A percentile compares a stretch with the other conserved stretches of the same genome.
phyloP scores from a whole-genome alignment of 2,797 vertebrate species.

The Oophaga sylvatica region DNA sequence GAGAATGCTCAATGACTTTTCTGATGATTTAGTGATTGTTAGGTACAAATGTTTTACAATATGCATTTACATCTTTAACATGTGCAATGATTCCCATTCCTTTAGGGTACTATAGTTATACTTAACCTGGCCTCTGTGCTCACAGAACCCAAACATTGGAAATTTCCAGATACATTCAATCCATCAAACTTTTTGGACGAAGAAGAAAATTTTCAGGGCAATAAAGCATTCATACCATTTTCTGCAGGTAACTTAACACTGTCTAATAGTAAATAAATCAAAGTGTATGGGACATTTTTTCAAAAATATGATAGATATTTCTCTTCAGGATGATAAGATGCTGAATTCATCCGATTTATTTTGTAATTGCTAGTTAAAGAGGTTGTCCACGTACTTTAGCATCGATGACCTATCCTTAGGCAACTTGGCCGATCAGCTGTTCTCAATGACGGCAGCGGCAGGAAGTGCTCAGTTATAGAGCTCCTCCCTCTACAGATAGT shows the following conservation, averaged over 20 bases:
- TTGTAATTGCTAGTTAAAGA: too few relatives aligned
- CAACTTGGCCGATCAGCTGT: too few relatives aligned
- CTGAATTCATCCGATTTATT: too few relatives aligned
- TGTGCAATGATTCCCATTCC: conserved; percentile 5
- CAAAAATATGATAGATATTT: background rate
- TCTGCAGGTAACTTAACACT: conserved; percentile 66
- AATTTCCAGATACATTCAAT: conserved; percentile 65
- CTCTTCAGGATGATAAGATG: background rate
- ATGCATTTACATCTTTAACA: background rate
- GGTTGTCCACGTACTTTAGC: too few relatives aligned
- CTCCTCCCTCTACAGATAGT: too few relatives aligned
- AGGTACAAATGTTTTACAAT: background rate
- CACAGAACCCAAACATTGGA: conserved; percentile 66
- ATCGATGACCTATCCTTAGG: too few relatives aligned
- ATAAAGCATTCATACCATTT: conserved; percentile 69
- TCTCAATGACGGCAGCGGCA: too few relatives aligned
- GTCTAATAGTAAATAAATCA: background rate
- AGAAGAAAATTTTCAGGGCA: conserved; percentile 67
- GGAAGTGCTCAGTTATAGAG: too few relatives aligned
- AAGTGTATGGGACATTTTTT: background rate
- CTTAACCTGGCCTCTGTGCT: conserved; percentile 67
- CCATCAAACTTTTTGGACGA: conserved; percentile 69
- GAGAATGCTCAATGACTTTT: too few relatives aligned
- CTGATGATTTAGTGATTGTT: too few relatives aligned
- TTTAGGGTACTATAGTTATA: conserved; percentile 65